phyloP scores from a whole-genome alignment of 2,888 invertebrate species.

The Altica lythri region DNA sequence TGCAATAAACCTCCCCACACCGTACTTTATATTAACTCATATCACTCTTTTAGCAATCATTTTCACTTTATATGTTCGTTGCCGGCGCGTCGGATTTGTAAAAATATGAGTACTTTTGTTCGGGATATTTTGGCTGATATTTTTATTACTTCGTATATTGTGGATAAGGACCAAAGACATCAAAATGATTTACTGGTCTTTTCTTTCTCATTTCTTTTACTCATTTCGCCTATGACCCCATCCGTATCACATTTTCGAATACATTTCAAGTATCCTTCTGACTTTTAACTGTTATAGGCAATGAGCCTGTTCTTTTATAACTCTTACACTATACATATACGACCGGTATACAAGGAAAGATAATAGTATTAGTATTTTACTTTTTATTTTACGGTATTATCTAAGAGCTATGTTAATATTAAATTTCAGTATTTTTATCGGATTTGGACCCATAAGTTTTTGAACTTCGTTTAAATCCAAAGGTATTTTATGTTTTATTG shows the following conservation, averaged over 20 bases:
- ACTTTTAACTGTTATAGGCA: background rate
- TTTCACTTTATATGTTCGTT: background rate
- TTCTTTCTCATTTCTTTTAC: constrained; percentile 21
- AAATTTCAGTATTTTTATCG: too few species aligned
- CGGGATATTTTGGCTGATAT: constrained; percentile 11
- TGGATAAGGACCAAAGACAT: constrained; percentile 24
- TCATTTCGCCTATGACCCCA: constrained; percentile 26
- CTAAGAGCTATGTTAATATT: too few species aligned
- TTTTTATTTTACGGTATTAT: too few species aligned
- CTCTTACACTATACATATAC: too few species aligned
- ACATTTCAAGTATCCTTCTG: constrained; percentile 16
- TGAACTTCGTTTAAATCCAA: too few species aligned
- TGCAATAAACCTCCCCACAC: background rate
- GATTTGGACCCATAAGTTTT: too few species aligned
- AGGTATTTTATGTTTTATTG: too few species aligned
- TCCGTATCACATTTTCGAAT: constrained; percentile 25
- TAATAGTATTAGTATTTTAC: too few species aligned
- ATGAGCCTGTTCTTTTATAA: background rate
- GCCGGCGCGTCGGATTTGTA: background rate
- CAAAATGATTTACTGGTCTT: constrained; percentile 28
- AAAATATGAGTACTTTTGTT: constrained; percentile 11
- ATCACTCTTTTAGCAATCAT: background rate
- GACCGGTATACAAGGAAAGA: too few species aligned
- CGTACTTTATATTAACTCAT: background rate
- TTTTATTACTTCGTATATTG: constrained; percentile 14